Percentiles rank a stretch among this genome's conserved stretches.
Conservation (phyloP, 2,797 vertebrate genomes). For the Alcedo atthis region DNA sequence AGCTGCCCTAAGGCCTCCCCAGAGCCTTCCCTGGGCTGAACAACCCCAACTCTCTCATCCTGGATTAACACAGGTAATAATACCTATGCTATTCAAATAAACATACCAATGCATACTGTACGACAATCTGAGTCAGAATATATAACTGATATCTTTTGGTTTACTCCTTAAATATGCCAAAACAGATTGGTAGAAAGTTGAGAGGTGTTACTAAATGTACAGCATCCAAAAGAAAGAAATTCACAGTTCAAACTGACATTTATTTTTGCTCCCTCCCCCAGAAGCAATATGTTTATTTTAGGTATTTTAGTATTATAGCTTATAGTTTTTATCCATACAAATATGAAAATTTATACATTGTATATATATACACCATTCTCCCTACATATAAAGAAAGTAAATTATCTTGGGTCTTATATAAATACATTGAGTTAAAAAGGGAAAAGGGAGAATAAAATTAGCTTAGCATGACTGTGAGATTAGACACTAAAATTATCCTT, state of each 20-base stretch:
- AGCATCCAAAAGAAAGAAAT: neutral
- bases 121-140: accelerated
- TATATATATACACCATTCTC: neutral
- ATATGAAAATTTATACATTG: neutral
- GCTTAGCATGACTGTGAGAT: conserved; percentile 16
- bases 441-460: conserved; percentile 39
- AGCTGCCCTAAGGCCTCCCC: too few species aligned
- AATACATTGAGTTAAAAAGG: neutral
- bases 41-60: too few species aligned
- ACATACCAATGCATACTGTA: neutral
- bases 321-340: neutral
- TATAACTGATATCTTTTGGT: neutral
- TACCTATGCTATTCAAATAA: accelerated
- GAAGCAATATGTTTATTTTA: neutral
- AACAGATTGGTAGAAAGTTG: neutral
- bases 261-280: neutral
- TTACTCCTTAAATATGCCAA: neutral
- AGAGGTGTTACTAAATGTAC: neutral
- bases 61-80: neutral
- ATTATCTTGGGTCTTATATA: neutral
- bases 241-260: accelerated
- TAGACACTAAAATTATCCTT: conserved; percentile 37
- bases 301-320: neutral
- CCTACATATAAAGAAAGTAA: neutral
- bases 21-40: too few species aligned